These are phyloP conservation scores for Okapia johnstoni DNA, from an alignment of 2,113 vertebrate genomes.

Conservation along the genomic window DNA sequence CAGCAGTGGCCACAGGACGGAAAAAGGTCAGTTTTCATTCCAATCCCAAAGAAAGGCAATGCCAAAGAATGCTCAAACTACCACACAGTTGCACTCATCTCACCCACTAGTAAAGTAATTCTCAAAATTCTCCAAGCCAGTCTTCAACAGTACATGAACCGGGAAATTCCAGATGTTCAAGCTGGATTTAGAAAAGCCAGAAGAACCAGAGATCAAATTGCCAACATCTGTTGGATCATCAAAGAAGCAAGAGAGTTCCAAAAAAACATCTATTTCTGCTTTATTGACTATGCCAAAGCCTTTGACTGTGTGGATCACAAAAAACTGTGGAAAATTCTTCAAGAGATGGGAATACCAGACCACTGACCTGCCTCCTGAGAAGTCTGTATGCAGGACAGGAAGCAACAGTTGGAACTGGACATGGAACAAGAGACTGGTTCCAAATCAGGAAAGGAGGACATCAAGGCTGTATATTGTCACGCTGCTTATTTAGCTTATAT, in stretches of 20 bases:
- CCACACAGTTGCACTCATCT: neutral
- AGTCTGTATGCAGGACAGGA: neutral
- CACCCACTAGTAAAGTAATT: neutral
- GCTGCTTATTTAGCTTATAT: neutral
- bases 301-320: neutral
- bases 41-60: neutral
- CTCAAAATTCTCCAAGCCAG: neutral
- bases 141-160: neutral
- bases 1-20: neutral
- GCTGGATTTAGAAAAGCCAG: neutral
- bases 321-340: neutral
- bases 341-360: neutral
- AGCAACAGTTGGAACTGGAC: neutral
- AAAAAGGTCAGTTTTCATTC: neutral
- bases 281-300: neutral
- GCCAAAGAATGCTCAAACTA: neutral
- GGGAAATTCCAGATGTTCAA: neutral
- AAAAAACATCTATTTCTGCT: neutral
- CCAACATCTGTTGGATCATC: rapidly evolving
- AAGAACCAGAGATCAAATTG: neutral
- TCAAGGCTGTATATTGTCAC: neutral
- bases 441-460: neutral
- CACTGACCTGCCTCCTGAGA: neutral
- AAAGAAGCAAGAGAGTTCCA: neutral
- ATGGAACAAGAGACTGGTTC: neutral